Conservation (phyloP, 1,140 invertebrate genomes). For the Lordiphosa collinella region DNA sequence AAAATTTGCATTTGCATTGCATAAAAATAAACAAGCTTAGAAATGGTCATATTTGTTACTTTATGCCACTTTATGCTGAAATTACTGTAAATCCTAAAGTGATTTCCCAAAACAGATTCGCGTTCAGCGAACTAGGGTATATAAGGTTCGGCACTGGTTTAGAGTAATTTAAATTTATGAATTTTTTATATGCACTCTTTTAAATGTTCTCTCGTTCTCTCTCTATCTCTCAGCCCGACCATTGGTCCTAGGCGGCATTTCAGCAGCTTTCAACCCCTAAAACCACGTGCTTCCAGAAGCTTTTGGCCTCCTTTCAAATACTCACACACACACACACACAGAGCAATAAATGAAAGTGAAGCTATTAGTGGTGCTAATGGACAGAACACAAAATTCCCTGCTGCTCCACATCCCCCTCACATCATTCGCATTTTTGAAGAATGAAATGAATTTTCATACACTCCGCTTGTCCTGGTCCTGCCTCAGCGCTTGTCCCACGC, state of each 20-base stretch:
- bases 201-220: background rate
- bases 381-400: conserved; percentile 25
- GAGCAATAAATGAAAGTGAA: conserved; percentile 49
- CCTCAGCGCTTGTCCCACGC: background rate
- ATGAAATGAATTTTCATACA: conserved; percentile 5
- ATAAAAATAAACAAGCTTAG: too few relatives aligned
- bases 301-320: conserved; percentile 43
- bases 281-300: conserved; percentile 41
- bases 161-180: too few relatives aligned
- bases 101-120: too few relatives aligned
- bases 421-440: conserved; percentile 9
- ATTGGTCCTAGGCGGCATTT: conserved; percentile 29
- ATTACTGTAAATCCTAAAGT: too few relatives aligned
- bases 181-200: too few relatives aligned
- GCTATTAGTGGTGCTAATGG: conserved; percentile 26
- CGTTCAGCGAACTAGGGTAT: too few relatives aligned
- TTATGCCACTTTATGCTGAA: too few relatives aligned
- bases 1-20: too few relatives aligned
- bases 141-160: too few relatives aligned
- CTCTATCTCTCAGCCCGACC: background rate
- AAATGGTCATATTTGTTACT: too few relatives aligned
- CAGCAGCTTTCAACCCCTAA: conserved; percentile 34
- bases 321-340: conserved; percentile 11
- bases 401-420: conserved; percentile 21
- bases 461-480: conserved; percentile 3